Evolutionary conservation across 2,113 vertebrate species (phyloP), one percentile per base, ranked within the genome.

Genomic region (Emydura subglobosa): DNA sequence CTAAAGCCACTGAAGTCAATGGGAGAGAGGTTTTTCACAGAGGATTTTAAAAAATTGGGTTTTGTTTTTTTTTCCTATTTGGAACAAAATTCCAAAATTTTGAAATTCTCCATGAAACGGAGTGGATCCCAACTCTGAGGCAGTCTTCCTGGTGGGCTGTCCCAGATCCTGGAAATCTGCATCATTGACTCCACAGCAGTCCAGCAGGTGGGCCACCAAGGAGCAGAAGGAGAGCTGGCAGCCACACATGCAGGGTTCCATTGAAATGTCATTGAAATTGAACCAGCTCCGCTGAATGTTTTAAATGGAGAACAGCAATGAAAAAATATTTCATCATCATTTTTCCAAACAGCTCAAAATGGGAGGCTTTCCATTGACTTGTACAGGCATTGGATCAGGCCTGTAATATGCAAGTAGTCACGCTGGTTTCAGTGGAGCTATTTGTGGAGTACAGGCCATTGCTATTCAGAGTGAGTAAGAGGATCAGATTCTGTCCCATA

Each of bases 151-250:
- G 53, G 88, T 29, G 25, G 8, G 25, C 57, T 59, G 90, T 2
- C 39, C 86, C 47, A 57, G 4, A 82, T 82, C n/a, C 27, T 17
- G 22, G 1, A 0, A 9, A 1, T 4, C 10, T 0, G 10, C 12
- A 14, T 61, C 31, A 16, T 11, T 6, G 34, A n/a, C 65, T 68
- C 34, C 11, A 13, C 19, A 14, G 31, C 65, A 68, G 16, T 34
- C 16, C 65, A n/a, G 31, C 17, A 17, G 16, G 34, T 19, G 34
- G 65, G 13, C 31, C 34, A n/a, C 34, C 10, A 29, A 68, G 34
- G 31, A 68, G 65, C 34, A 0, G 14, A 17, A 72, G 89, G 85
- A n/a, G 81, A 24, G 4, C 2, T 19, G 22, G 83, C 89, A 91
- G 83, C 12, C n/a, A 42, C 50, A 86, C 74, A 83, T n/a, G 0